A percentile compares a stretch with the other conserved stretches of the same genome.
phyloP scores from a whole-genome alignment of 2,797 vertebrate species.

The Smutsia gigantea region DNA sequence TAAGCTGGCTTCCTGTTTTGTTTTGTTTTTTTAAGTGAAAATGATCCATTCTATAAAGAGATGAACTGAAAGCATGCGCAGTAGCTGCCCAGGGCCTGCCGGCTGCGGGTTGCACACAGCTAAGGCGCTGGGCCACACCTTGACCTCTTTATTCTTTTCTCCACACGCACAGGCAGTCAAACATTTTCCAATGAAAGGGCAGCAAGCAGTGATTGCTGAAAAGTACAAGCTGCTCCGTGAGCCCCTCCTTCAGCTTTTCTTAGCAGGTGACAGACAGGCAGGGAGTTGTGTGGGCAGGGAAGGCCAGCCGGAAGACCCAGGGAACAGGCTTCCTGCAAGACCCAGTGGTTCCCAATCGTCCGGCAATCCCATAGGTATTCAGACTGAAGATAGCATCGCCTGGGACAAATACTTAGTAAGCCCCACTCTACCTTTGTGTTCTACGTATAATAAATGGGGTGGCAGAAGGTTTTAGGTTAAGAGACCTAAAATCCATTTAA shows the following conservation, averaged over 20 bases:
- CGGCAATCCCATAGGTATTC: background rate
- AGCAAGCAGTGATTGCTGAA: background rate
- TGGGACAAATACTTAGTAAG: slow-evolving; percentile 45
- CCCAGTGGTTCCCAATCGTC: no score
- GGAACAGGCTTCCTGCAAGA: fast-evolving
- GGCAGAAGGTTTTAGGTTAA: slow-evolving; percentile 61
- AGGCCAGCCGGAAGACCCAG: background rate
- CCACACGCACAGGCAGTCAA: background rate
- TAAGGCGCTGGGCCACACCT: fast-evolving
- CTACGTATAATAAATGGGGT: slow-evolving; percentile 62
- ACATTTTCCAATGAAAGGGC: background rate
- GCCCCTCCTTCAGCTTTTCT: background rate
- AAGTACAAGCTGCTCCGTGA: background rate
- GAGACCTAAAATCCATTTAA: slow-evolving; percentile 73
- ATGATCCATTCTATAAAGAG: background rate
- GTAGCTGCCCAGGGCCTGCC: fast-evolving
- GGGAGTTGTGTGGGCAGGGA: background rate
- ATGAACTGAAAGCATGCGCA: background rate
- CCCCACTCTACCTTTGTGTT: slow-evolving; percentile 40
- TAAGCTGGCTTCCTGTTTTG: background rate
- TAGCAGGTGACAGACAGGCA: background rate
- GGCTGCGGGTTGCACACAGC: fast-evolving
- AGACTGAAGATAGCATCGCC: background rate
- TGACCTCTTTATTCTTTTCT: background rate
- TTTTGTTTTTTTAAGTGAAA: background rate